Evolutionary conservation across 2,113 vertebrate species (phyloP), one percentile per base, ranked within the genome.

Genomic region (Paramisgurnus dabryanus): DNA sequence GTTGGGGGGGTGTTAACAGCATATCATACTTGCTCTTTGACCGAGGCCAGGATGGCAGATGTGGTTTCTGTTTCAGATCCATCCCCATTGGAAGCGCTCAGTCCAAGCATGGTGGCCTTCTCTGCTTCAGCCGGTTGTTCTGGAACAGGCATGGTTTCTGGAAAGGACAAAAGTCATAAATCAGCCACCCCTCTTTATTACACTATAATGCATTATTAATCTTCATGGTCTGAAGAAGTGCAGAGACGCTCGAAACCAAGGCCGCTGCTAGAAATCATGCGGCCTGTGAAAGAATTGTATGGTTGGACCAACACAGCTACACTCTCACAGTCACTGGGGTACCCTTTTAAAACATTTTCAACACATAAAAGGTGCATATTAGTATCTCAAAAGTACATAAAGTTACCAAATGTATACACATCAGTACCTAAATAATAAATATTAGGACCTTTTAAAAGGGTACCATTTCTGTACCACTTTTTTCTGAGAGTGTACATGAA

Each of bases 91-190:
- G 97, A 97, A 71, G 96, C 90, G 82, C 94, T 94, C 85, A 98
- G 88, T 81, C 95, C 95, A 61, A 97, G 92, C 89, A 95, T 94
- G 90, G 93, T 96, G 86, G 93, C 93, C 88, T 99, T 98, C 83
- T 98, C 96, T 68, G 95, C 94, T 89, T 95, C 95, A 6, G 95
- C 93, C 82, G 96, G 95, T 86, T 98, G 97, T 78, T 99, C 97
- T 86, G 97, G 98, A 88, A 99, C 97, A 85, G 98, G 97, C 97
- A 99, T 99, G 87, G 90, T 93, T 97, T 91, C 95, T 94, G 86
- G 43, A 43, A 91, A 82, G 8, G n/a, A 80, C 50, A 81, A 43
- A 75, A 67, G 4, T 34, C 2, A 15, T 73, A 27, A n/a, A 80
- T 74, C 47, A 80, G 61, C 3, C 34, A 69, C 13, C 6, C 10